These are phyloP conservation scores for Apis mellifera DNA, from an alignment of 1,140 invertebrate species.

Conservation along the genomic window Amel_HAv3.1 CM009935.2:7179001-7179500, in stretches of 20 bases:
- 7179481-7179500: conserved; percentile 80
- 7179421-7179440: conserved; percentile 78
- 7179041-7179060: neutral
- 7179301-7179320: conserved; percentile 83
- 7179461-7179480: conserved; percentile 80
- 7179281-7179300: conserved; percentile 92
- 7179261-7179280: conserved; percentile 96
- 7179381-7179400: conserved; percentile 88
- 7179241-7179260: conserved; percentile 94
- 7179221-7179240: conserved; percentile 91
- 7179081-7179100: conserved; percentile 89
- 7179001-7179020: neutral
- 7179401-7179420: conserved; percentile 87
- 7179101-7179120: conserved; percentile 89
- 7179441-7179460: conserved; percentile 79
- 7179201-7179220: conserved; percentile 88
- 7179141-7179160: conserved; percentile 89
- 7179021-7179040: neutral
- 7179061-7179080: neutral
- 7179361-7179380: conserved; percentile 91
- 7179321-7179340: conserved; percentile 83
- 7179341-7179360: conserved; percentile 90
- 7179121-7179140: conserved; percentile 92
- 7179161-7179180: conserved; percentile 88
- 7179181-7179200: conserved; percentile 91